A percentile compares a stretch with the other conserved stretches of the same genome.
phyloP scores from a whole-genome alignment of 1,140 invertebrate genomes.

The Drosophila arizonae region DNA sequence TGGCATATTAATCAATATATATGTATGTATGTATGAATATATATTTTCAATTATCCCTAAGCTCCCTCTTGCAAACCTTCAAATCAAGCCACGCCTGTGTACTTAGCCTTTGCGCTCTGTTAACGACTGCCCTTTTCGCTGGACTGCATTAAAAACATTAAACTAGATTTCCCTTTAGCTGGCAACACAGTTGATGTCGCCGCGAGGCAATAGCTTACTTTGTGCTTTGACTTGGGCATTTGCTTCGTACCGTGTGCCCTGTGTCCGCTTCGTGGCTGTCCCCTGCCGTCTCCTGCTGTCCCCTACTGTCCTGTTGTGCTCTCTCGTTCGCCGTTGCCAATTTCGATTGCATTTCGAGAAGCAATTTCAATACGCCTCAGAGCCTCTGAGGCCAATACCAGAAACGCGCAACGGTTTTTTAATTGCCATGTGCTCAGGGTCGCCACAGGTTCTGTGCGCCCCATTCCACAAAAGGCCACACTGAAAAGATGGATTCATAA shows the following conservation, averaged over 20 bases:
- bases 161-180: constrained; percentile 79
- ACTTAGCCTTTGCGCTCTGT: constrained; percentile 1
- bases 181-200: constrained; percentile 47
- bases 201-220: constrained; percentile 67
- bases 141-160: constrained; percentile 70
- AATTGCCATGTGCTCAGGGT: constrained; percentile 73
- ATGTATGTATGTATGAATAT: background rate
- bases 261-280: background rate
- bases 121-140: constrained; percentile 1
- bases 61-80: background rate
- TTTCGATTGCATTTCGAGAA: constrained; percentile 74
- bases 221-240: constrained; percentile 53
- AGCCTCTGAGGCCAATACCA: constrained; percentile 58
- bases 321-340: constrained; percentile 50
- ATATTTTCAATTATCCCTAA: no score
- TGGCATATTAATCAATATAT: background rate
- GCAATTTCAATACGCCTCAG: constrained; percentile 77
- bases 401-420: constrained; percentile 70
- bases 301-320: constrained; percentile 27
- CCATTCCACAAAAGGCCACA: background rate
- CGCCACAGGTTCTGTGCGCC: constrained; percentile 7
- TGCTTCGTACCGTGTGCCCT: background rate
- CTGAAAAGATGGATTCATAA: constrained; percentile 69
- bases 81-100: constrained; percentile 26
- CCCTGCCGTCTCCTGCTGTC: background rate